These are phyloP conservation scores for Protonemura montana DNA, from an alignment of 2,888 invertebrate genomes.

Conservation along the genomic window DNA sequence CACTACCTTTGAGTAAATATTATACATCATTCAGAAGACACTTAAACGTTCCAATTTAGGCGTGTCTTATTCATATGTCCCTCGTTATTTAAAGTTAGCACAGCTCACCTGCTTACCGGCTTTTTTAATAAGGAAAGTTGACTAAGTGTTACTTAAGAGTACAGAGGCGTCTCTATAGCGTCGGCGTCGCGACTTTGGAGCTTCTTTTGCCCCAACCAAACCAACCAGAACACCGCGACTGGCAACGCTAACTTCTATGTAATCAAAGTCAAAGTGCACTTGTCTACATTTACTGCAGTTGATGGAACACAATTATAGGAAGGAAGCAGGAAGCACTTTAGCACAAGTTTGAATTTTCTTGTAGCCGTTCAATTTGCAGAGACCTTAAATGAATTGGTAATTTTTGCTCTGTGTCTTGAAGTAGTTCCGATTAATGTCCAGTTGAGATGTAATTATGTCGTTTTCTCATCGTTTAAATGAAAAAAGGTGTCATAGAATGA, in stretches of 20 bases:
- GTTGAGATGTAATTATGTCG: background rate
- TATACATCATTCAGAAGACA: background rate
- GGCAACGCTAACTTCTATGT: background rate
- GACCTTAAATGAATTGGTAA: background rate
- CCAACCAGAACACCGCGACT: background rate
- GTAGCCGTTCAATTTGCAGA: background rate
- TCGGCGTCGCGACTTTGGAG: background rate
- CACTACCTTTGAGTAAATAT: background rate
- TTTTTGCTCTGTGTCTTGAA: background rate
- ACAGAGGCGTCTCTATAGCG: background rate
- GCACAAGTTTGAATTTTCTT: background rate
- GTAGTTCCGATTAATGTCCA: background rate
- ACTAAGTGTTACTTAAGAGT: background rate
- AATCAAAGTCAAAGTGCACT: conserved; percentile 19
- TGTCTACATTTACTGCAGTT: conserved; percentile 21
- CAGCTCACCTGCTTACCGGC: conserved; percentile 1
- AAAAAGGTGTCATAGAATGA: background rate
- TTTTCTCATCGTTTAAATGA: background rate
- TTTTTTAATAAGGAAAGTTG: conserved; percentile 12
- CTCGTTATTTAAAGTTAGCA: background rate
- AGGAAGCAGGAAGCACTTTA: background rate
- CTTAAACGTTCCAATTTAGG: background rate
- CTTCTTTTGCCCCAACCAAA: background rate
- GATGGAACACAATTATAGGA: background rate
- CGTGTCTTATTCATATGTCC: background rate